phyloP scores from a whole-genome alignment of 37 sponge, comb jelly and placozoan species.

The Cladorhizidae sp. region DNA sequence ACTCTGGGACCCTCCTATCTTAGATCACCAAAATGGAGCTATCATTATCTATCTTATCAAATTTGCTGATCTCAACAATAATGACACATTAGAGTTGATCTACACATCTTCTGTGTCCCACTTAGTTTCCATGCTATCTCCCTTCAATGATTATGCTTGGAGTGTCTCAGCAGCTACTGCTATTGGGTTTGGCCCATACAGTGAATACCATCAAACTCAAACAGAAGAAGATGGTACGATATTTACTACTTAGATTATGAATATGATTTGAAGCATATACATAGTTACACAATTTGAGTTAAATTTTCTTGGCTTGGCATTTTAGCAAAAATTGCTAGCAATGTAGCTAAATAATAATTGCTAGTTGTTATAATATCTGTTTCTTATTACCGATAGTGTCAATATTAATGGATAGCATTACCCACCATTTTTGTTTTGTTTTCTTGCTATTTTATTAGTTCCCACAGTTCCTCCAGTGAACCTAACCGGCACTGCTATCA shows the following conservation, averaged over 20 bases:
- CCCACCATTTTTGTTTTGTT: background rate
- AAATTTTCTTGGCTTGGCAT: too few relatives aligned
- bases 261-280: too few relatives aligned
- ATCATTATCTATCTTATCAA: conserved; percentile 17
- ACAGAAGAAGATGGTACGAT: conserved; percentile 25
- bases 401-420: background rate
- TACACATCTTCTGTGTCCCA: background rate
- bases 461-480: conserved; percentile 20
- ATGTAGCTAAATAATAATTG: too few relatives aligned
- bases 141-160: conserved; percentile 1
- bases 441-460: conserved; percentile 12
- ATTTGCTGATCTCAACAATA: background rate
- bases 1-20: conserved; percentile 8
- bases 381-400: too few relatives aligned
- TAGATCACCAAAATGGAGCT: conserved; percentile 20
- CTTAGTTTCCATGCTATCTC: background rate
- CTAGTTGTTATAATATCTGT: too few relatives aligned
- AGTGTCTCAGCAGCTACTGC: conserved; percentile 17
- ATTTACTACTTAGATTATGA: too few relatives aligned
- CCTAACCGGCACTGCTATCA: background rate
- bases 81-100: background rate
- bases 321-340: background rate
- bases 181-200: conserved; percentile 16
- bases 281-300: too few relatives aligned
- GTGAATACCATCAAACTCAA: background rate